Percentiles rank a stretch among this genome's conserved stretches.
These are phyloP conservation scores for Lingula anatina DNA, from an alignment of 2,888 invertebrate species.

Conservation along the genomic window DNA sequence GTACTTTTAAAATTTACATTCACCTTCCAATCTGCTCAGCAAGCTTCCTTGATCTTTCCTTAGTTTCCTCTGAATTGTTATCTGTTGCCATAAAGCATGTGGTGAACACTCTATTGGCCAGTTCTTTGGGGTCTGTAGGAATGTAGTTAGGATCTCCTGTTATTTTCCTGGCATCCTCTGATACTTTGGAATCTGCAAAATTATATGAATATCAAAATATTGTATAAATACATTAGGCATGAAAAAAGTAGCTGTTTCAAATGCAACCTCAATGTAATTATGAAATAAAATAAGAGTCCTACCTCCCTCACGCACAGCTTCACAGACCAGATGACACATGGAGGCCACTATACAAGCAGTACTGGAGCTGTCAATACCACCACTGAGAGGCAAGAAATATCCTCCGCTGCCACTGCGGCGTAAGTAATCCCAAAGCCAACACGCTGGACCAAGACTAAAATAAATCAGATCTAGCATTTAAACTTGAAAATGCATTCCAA, in stretches of 20 bases:
- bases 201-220: no score
- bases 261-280: no score
- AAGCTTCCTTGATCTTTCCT: conserved; percentile 69
- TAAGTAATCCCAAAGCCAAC: conserved; percentile 98
- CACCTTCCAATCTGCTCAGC: conserved; percentile 72
- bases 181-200: conserved; percentile 45
- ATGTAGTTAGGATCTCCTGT: conserved; percentile 78
- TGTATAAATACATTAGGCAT: no score
- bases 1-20: no score
- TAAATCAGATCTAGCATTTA: neutral
- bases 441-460: conserved; percentile 83
- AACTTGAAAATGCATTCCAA: no score
- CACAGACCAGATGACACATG: conserved; percentile 78
- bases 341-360: conserved; percentile 92
- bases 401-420: conserved; percentile 71
- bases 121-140: conserved; percentile 75
- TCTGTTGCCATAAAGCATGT: conserved; percentile 98
- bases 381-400: conserved; percentile 93
- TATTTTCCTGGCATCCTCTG: conserved; percentile 79
- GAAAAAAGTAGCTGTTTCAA: no score
- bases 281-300: no score
- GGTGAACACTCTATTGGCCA: conserved; percentile 83
- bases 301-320: conserved; percentile 38
- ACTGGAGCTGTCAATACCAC: conserved; percentile 93
- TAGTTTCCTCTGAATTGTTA: conserved; percentile 89